Evolutionary conservation across 2,888 invertebrate genomes (phyloP).

Genomic region (Zonitis immaculata): DNA sequence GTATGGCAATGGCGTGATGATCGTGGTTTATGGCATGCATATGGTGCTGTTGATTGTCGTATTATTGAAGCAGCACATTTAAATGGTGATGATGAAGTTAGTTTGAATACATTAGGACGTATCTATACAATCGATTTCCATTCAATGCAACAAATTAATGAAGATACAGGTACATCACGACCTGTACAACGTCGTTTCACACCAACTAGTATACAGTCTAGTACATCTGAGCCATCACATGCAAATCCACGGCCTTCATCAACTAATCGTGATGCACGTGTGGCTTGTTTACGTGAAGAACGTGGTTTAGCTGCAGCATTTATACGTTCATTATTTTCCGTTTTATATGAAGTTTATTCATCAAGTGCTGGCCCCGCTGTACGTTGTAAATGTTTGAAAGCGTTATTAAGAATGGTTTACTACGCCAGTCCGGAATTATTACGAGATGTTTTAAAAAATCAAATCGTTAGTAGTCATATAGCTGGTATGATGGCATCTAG

Average conservation of each 20-base stretch:
- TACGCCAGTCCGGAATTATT: slow-evolving; percentile 86
- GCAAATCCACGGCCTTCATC: slow-evolving; percentile 37
- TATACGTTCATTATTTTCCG: slow-evolving; percentile 77
- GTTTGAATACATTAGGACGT: slow-evolving; percentile 84
- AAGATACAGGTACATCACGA: slow-evolving; percentile 79
- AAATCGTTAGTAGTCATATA: slow-evolving; percentile 90
- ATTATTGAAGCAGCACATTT: slow-evolving; percentile 94
- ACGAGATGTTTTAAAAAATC: slow-evolving; percentile 66
- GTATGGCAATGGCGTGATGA: slow-evolving; percentile 99
- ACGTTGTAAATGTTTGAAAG: slow-evolving; percentile 93
- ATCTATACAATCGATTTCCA: slow-evolving; percentile 96
- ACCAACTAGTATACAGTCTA: slow-evolving; percentile 53
- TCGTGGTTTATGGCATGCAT: slow-evolving; percentile 86
- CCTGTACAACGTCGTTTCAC: slow-evolving; percentile 80
- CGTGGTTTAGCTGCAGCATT: slow-evolving; percentile 65
- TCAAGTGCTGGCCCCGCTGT: slow-evolving; percentile 97
- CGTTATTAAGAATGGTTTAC: slow-evolving; percentile 93
- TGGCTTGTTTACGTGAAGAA: slow-evolving; percentile 66
- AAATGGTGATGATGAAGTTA: slow-evolving; percentile 93
- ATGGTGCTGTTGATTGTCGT: slow-evolving; percentile 87
- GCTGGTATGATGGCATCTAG: slow-evolving; percentile 98
- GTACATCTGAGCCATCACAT: slow-evolving; percentile 33
- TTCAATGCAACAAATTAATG: slow-evolving; percentile 97
- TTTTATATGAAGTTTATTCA: slow-evolving; percentile 97
- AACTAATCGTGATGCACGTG: slow-evolving; percentile 58